phyloP scores from a whole-genome alignment of 2,888 invertebrate genomes.

The Altica lythri region DNA sequence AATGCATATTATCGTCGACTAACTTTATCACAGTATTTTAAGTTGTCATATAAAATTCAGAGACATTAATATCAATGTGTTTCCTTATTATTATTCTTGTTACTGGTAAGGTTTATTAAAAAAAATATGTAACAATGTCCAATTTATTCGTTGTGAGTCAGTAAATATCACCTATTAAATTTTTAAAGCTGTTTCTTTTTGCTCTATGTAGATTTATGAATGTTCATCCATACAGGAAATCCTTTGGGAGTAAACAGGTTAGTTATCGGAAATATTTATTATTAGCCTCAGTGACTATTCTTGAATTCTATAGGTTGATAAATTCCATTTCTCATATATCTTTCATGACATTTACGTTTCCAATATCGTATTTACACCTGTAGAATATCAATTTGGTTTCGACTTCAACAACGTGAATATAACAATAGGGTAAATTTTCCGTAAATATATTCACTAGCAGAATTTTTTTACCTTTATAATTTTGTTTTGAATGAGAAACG shows the following conservation, averaged over 20 bases:
- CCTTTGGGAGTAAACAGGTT: background rate
- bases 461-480: slow-evolving; percentile 7
- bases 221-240: too few relatives aligned
- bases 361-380: slow-evolving; percentile 18
- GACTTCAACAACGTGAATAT: slow-evolving; percentile 10
- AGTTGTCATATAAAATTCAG: too few relatives aligned
- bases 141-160: too few relatives aligned
- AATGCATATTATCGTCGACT: too few relatives aligned
- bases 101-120: too few relatives aligned
- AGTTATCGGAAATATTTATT: slow-evolving; percentile 7
- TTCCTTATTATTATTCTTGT: too few relatives aligned
- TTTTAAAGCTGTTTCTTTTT: too few relatives aligned
- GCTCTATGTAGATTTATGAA: too few relatives aligned
- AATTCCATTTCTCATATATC: slow-evolving; percentile 13
- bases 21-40: too few relatives aligned
- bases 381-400: slow-evolving; percentile 19
- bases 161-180: too few relatives aligned
- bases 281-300: slow-evolving; percentile 9
- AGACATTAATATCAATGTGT: too few relatives aligned
- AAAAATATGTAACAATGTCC: too few relatives aligned
- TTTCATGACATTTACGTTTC: slow-evolving; percentile 18
- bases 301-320: slow-evolving; percentile 10
- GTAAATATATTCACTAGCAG: background rate
- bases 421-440: slow-evolving; percentile 17
- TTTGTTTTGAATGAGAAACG: slow-evolving; percentile 2